A percentile compares a stretch with the other conserved stretches of the same genome.
Conservation (phyloP, 2,888 invertebrate genomes). For the Cotesia congregata region DNA sequence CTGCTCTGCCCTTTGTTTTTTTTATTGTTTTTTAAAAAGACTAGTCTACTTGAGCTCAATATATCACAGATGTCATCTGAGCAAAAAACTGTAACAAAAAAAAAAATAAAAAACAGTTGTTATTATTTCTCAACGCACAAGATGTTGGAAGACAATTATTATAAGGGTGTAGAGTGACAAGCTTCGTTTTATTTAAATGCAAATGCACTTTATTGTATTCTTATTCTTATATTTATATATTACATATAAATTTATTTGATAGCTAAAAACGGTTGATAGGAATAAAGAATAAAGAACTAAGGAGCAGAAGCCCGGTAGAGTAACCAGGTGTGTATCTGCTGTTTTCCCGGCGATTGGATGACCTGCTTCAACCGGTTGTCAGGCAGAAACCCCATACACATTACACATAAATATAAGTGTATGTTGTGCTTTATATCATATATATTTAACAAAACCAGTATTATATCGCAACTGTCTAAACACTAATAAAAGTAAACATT, state of each 20-base stretch:
- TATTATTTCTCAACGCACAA: background rate
- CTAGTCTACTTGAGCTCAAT: constrained; percentile 32
- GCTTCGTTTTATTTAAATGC: background rate
- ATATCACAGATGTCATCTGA: constrained; percentile 40
- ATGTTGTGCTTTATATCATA: background rate
- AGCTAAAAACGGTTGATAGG: constrained; percentile 1
- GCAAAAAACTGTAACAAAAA: constrained; percentile 11
- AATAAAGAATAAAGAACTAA: background rate
- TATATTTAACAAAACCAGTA: constrained; percentile 5
- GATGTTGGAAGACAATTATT: background rate
- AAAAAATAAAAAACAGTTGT: constrained; percentile 11
- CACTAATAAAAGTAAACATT: background rate
- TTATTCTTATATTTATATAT: background rate
- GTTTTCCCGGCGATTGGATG: constrained; percentile 23
- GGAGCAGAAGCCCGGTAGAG: background rate
- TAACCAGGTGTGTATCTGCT: constrained; percentile 15
- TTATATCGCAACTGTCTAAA: background rate
- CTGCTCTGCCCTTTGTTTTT: background rate
- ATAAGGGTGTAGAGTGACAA: background rate
- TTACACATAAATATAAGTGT: background rate
- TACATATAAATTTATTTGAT: background rate
- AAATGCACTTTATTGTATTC: constrained; percentile 15
- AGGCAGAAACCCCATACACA: background rate
- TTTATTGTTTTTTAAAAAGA: constrained; percentile 3
- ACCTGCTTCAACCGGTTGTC: constrained; percentile 23